Percentiles rank a stretch among this genome's conserved stretches.
Evolutionary conservation across 1,140 invertebrate species (phyloP).

Genomic region (Drosophila elegans): DNA sequence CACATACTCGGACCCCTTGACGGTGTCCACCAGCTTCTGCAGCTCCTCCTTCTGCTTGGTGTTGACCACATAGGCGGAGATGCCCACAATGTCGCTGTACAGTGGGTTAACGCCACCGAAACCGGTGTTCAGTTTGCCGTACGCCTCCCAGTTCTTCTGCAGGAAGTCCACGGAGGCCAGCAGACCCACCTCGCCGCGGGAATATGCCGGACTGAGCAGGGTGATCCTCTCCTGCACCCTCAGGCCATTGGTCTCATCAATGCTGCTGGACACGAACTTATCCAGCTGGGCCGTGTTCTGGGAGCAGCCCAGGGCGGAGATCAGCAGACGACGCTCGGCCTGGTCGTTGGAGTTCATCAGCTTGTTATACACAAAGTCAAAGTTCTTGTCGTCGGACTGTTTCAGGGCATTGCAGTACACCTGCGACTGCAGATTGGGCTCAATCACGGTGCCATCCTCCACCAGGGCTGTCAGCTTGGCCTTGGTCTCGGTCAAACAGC

Average conservation of each 20-base stretch:
- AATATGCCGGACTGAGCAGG: conserved; percentile 66
- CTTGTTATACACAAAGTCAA: conserved; percentile 87
- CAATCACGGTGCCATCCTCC: conserved; percentile 73
- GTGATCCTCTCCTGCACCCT: conserved; percentile 69
- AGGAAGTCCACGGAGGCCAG: conserved; percentile 65
- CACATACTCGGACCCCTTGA: conserved; percentile 51
- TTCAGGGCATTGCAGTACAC: conserved; percentile 89
- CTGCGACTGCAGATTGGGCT: conserved; percentile 73
- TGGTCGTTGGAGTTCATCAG: conserved; percentile 87
- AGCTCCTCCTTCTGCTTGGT: conserved; percentile 53
- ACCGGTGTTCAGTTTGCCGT: conserved; percentile 56
- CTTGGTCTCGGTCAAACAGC: conserved; percentile 85
- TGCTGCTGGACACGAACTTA: conserved; percentile 72
- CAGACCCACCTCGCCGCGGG: conserved; percentile 64
- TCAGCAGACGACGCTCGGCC: conserved; percentile 85
- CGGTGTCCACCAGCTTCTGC: conserved; percentile 49
- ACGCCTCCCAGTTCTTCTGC: conserved; percentile 55
- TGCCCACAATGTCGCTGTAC: conserved; percentile 56
- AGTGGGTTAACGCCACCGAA: conserved; percentile 73
- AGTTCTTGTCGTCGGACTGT: conserved; percentile 87
- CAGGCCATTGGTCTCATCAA: conserved; percentile 50
- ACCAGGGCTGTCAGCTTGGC: conserved; percentile 81
- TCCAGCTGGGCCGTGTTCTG: conserved; percentile 67
- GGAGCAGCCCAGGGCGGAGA: conserved; percentile 87
- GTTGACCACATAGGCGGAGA: conserved; percentile 66